Conservation (phyloP, 2,888 invertebrate genomes). For the Melieria omissa region DNA sequence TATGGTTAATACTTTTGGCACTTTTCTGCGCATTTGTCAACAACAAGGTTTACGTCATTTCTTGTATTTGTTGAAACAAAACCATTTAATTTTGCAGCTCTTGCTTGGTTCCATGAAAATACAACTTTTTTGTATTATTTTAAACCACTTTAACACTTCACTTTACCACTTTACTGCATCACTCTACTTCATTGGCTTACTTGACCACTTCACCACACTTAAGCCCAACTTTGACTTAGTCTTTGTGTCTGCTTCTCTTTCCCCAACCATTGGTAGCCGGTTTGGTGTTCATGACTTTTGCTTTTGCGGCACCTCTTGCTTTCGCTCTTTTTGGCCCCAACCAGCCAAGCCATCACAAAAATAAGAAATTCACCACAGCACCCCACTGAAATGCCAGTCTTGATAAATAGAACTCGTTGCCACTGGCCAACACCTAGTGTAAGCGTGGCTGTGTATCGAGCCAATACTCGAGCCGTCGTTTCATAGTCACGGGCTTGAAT, state of each 20-base stretch:
- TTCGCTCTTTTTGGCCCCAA: conserved; percentile 6
- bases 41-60: no score
- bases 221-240: not conserved
- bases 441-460: conserved; percentile 67
- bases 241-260: not conserved
- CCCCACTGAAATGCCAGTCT: conserved; percentile 54
- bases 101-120: no score
- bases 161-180: no score
- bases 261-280: not conserved
- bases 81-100: no score
- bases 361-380: conserved; percentile 56
- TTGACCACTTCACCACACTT: no score
- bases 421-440: conserved; percentile 67
- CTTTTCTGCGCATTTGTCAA: no score
- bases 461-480: conserved; percentile 61
- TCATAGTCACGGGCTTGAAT: conserved; percentile 45
- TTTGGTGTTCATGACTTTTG: not conserved
- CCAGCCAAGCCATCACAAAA: no score
- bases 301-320: not conserved
- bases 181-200: no score
- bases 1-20: no score
- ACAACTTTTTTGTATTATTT: no score
- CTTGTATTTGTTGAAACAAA: no score
- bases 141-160: no score
- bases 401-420: conserved; percentile 68